Base-by-base conservation (phyloP, 2,113 vertebrate genomes). In the Sardina pilchardus region DNA sequence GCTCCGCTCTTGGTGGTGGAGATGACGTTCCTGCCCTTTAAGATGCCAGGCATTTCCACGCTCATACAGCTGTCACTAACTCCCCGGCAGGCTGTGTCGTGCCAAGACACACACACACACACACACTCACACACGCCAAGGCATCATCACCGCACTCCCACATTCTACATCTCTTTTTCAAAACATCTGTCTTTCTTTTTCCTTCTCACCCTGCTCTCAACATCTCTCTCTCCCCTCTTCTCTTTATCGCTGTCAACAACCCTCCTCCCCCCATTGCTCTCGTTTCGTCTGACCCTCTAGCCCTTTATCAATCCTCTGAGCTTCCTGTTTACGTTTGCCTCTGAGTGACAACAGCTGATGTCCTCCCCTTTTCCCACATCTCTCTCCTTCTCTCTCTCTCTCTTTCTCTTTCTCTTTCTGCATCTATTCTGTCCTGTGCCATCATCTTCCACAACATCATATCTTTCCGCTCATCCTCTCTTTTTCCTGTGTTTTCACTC, bases 151-250 rank as follows among this genome's bases (percentile, higher is more conserved):
- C n/a, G 9, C 30, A 4, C 6, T 26, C 67, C 30, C 30, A 16
- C 26, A 12, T 34, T 75, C 30, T 16, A 36, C 59, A 56, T 4
- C 17, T 24, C 19, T 39, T 80, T 45, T 87, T 30, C 14, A 53
- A 88, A 88, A 63, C 56, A 53, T 48, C n/a, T 63, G 80, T 85
- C 84, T 81, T 6, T 82, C n/a, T 48, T 59, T 85, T 39, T 36
- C 71, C 26, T n/a, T 4, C 30, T 36, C 30, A 78, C 2, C 2
- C 63, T n/a, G n/a, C n/a, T 26, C 63, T 71, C 26, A 8, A 26
- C n/a, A 1, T 71, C 63, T 34, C 30, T 5, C 1, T 78, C 71
- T 3, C 4, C 21, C 30, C 14, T 14, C 17, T 4, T 17, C 5
- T 36, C 30, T 78, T 16, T 75, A 12, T 14, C 30, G 36, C 71